Conservation (phyloP, 2,888 invertebrate species). For the Galerucella calmariensis region DNA sequence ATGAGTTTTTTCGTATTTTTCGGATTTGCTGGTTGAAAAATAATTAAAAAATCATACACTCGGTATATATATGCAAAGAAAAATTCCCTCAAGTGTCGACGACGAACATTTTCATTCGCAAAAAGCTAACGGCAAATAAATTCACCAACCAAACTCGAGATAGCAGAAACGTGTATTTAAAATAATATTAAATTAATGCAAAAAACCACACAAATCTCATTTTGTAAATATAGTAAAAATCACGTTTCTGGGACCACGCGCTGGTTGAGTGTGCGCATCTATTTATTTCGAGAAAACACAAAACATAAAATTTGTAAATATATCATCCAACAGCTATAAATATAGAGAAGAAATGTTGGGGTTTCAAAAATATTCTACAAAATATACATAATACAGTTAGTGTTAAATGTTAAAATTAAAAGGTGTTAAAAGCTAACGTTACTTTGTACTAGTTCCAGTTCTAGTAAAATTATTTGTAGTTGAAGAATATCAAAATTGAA, state of each 20-base stretch:
- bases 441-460: too few relatives aligned
- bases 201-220: constrained; percentile 53
- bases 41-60: not conserved
- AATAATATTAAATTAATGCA: constrained; percentile 44
- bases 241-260: constrained; percentile 35
- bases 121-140: constrained; percentile 16
- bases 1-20: not conserved
- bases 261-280: constrained; percentile 23
- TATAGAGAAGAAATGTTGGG: constrained; percentile 24
- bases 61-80: not conserved
- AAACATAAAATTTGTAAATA: constrained; percentile 13
- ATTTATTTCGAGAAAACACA: constrained; percentile 25
- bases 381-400: not conserved
- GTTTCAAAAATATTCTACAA: not conserved
- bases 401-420: not conserved
- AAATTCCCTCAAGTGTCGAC: not conserved
- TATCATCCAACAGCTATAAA: constrained; percentile 18
- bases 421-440: too few relatives aligned
- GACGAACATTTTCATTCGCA: not conserved
- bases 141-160: constrained; percentile 22
- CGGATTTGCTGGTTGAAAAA: not conserved
- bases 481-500: too few relatives aligned
- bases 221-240: constrained; percentile 41
- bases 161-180: constrained; percentile 26
- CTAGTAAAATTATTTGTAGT: too few relatives aligned